Percentiles rank a stretch among this genome's conserved stretches.
phyloP scores from a whole-genome alignment of 1,140 invertebrate genomes.

The Orussus abietinus region DNA sequence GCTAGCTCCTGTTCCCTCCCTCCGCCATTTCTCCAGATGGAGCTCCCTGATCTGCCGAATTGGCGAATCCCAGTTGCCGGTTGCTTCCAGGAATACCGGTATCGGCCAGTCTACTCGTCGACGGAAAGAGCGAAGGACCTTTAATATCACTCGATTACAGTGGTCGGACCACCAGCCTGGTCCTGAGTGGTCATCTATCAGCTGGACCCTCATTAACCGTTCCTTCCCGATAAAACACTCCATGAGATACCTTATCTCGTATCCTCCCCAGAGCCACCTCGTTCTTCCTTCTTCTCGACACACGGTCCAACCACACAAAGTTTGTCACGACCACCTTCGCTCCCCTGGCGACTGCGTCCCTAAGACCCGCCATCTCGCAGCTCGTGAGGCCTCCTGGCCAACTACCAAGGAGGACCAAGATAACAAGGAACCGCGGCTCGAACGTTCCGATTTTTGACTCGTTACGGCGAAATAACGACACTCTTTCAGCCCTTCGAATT shows the following conservation, averaged over 20 bases:
- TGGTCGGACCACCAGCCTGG: background rate
- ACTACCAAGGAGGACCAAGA: background rate
- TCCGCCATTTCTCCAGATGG: no score
- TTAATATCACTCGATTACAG: constrained; percentile 9
- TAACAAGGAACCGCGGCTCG: background rate
- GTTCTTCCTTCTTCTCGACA: constrained; percentile 18
- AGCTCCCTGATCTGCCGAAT: no score
- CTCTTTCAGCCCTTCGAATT: no score
- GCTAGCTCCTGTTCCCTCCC: no score
- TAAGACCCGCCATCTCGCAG: no score
- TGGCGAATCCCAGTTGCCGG: no score
- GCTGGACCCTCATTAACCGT: constrained; percentile 34
- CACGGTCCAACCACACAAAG: constrained; percentile 19
- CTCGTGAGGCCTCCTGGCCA: no score
- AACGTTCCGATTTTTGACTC: background rate
- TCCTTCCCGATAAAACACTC: constrained; percentile 29
- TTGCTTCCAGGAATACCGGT: no score
- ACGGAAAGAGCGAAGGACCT: constrained; percentile 4
- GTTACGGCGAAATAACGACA: no score
- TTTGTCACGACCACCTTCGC: constrained; percentile 8
- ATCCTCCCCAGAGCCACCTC: constrained; percentile 9
- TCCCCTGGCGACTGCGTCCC: constrained; percentile 9
- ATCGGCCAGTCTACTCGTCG: no score
- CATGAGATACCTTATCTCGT: constrained; percentile 35
- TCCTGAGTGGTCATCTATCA: constrained; percentile 29